Evolutionary conservation across 2,888 invertebrate genomes (phyloP).

Genomic region (Hecatera dysodea): DNA sequence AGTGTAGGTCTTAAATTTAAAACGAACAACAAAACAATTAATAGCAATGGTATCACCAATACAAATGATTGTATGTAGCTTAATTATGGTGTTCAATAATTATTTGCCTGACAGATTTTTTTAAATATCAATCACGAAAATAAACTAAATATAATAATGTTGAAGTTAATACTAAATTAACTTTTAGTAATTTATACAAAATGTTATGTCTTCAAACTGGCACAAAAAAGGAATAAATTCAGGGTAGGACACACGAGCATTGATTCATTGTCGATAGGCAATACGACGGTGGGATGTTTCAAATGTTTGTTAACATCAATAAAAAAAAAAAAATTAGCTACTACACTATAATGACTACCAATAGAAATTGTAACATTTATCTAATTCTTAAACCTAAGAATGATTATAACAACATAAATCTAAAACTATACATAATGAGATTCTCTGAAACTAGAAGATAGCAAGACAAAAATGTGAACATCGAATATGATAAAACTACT

Average conservation of each 20-base stretch:
- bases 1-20: not conserved
- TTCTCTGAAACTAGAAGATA: not conserved
- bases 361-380: not conserved
- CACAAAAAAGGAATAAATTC: not conserved
- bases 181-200: too few relatives aligned
- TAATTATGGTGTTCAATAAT: too few relatives aligned
- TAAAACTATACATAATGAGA: not conserved
- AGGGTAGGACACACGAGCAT: not conserved
- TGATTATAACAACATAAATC: conserved; percentile 8
- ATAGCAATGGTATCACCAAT: too few relatives aligned
- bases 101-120: too few relatives aligned
- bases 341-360: not conserved
- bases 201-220: too few relatives aligned
- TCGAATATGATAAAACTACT: not conserved
- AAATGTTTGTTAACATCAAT: not conserved
- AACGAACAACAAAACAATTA: not conserved
- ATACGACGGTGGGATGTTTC: not conserved
- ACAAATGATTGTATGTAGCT: too few relatives aligned
- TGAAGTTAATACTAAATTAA: too few relatives aligned
- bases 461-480: not conserved
- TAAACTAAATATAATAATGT: too few relatives aligned
- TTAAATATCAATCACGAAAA: too few relatives aligned
- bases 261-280: not conserved
- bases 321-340: not conserved
- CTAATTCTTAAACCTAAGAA: not conserved